A percentile compares a stretch with the other conserved stretches of the same genome.
Evolutionary conservation across 2,888 invertebrate species (phyloP).

Genomic region (Trissoscelio sp.): DNA sequence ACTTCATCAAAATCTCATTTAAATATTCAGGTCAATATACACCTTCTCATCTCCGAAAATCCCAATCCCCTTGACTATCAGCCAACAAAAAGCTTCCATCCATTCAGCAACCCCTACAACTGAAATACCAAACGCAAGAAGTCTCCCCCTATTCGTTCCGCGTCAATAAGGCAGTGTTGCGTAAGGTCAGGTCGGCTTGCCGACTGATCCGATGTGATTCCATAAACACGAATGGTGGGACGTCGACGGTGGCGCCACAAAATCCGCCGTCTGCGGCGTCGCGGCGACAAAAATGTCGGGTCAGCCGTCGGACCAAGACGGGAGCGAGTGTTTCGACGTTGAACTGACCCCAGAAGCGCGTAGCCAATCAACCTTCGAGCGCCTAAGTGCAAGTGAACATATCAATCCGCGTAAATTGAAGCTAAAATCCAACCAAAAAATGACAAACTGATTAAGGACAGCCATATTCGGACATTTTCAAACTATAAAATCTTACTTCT

Average conservation of each 20-base stretch:
- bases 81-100: not conserved
- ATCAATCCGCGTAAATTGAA: not conserved
- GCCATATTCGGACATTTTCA: no score
- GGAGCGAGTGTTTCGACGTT: conserved; percentile 40
- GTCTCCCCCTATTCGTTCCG: no score
- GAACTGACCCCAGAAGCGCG: not conserved
- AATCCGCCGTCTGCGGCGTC: conserved; percentile 52
- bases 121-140: no score
- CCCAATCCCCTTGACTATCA: no score
- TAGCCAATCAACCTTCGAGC: not conserved
- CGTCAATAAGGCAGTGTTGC: conserved; percentile 14
- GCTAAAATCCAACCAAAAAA: no score
- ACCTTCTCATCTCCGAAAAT: not conserved
- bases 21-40: conserved; percentile 27
- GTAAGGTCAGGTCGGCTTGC: conserved; percentile 59
- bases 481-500: no score
- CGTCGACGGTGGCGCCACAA: conserved; percentile 67
- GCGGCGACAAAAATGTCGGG: conserved; percentile 68
- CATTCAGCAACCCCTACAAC: no score
- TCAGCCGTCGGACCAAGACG: conserved; percentile 46
- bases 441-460: no score
- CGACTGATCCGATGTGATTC: conserved; percentile 51
- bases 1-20: not conserved
- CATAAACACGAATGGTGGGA: conserved; percentile 56
- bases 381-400: not conserved